These are phyloP conservation scores for Drosophila gunungcola DNA, from an alignment of 1,140 invertebrate genomes.

Conservation along the genomic window DNA sequence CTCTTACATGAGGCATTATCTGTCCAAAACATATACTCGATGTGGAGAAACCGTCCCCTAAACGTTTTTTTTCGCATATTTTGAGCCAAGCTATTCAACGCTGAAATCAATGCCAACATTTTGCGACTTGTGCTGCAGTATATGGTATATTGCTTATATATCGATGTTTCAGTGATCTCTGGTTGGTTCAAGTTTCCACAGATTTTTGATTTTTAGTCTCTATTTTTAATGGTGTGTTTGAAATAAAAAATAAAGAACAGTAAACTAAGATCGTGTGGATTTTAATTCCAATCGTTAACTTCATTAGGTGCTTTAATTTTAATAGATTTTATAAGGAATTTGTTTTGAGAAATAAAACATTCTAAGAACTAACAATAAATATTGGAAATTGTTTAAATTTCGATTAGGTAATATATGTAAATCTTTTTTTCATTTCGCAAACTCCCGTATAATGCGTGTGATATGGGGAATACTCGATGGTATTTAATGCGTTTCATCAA, in stretches of 20 bases:
- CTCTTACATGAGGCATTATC: no score
- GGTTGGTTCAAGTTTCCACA: constrained; percentile 9
- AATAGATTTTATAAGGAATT: constrained; percentile 16
- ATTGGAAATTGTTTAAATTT: constrained; percentile 40
- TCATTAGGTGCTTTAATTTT: constrained; percentile 15
- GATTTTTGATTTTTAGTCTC: constrained; percentile 46
- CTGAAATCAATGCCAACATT: neutral
- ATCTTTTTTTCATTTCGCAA: constrained; percentile 40
- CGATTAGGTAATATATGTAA: constrained; percentile 41
- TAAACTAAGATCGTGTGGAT: constrained; percentile 12
- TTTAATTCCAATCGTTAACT: constrained; percentile 19
- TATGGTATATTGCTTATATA: constrained; percentile 18
- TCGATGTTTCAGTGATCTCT: constrained; percentile 36
- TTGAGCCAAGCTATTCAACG: constrained; percentile 27
- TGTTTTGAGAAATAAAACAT: constrained; percentile 24
- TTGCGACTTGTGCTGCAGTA: constrained; percentile 36
- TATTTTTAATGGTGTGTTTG: constrained; percentile 1
- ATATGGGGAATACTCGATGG: constrained; percentile 35
- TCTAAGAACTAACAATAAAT: constrained; percentile 48
- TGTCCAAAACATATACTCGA: no score
- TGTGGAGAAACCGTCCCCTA: no score
- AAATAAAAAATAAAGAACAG: constrained; percentile 25
- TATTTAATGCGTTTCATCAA: constrained; percentile 31
- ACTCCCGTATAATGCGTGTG: constrained; percentile 22
- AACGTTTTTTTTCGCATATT: neutral